phyloP scores from a whole-genome alignment of 2,888 invertebrate species.

The Drosophila pseudotakahashii region DNA sequence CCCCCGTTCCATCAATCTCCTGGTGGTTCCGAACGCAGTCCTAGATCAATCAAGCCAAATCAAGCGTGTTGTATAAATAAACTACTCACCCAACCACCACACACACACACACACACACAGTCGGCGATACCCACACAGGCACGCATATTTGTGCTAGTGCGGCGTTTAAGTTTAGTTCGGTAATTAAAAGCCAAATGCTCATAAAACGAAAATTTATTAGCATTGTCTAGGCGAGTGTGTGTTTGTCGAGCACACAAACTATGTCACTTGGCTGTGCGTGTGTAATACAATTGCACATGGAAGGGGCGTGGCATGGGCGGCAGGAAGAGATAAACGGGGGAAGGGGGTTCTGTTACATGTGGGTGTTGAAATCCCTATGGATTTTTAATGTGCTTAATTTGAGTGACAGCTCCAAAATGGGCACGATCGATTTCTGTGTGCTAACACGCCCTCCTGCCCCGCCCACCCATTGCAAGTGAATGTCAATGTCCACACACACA shows the following conservation, averaged over 20 bases:
- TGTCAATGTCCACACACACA: conserved; percentile 31
- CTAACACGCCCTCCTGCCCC: conserved; percentile 11
- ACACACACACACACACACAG: conserved; percentile 1
- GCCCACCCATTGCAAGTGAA: conserved; percentile 21
- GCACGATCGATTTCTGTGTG: conserved; percentile 52
- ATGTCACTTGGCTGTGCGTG: conserved; percentile 34
- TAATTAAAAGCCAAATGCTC: conserved; percentile 57
- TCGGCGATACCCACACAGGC: neutral
- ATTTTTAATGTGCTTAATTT: conserved; percentile 53
- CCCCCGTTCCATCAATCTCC: conserved; percentile 12
- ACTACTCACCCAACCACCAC: conserved; percentile 14
- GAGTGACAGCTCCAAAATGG: conserved; percentile 47
- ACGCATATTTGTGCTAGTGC: conserved; percentile 35
- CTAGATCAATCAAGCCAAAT: conserved; percentile 50
- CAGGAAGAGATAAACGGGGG: neutral
- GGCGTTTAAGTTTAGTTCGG: conserved; percentile 54
- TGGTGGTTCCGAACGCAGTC: neutral
- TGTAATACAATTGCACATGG: conserved; percentile 28
- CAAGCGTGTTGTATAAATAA: conserved; percentile 51
- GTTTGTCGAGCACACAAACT: conserved; percentile 34
- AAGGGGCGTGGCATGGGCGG: conserved; percentile 5
- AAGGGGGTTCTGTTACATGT: conserved; percentile 10
- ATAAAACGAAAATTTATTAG: conserved; percentile 57
- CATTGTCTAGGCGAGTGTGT: conserved; percentile 49
- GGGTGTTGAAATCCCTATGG: conserved; percentile 49